Evolutionary conservation across 2,888 invertebrate genomes (phyloP).

Genomic region (Agonopterix subpropinquella): DNA sequence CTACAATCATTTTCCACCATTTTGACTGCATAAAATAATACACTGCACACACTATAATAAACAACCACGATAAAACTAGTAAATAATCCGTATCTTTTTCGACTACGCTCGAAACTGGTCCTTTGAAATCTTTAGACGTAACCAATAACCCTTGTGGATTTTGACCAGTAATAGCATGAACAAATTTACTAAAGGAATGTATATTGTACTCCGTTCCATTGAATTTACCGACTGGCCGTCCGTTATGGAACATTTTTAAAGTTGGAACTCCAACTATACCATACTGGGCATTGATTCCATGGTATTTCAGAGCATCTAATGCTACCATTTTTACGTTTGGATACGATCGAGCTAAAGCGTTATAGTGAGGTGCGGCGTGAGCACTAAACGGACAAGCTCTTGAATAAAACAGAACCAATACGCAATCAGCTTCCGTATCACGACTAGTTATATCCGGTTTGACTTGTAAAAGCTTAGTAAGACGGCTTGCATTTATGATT

Average conservation of each 20-base stretch:
- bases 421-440: slow-evolving; percentile 79
- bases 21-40: slow-evolving; percentile 86
- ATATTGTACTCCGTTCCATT: slow-evolving; percentile 89
- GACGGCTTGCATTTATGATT: slow-evolving; percentile 82
- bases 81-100: slow-evolving; percentile 87
- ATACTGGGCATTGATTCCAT: slow-evolving; percentile 91
- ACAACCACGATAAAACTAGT: slow-evolving; percentile 88
- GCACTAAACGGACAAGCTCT: slow-evolving; percentile 94
- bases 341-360: slow-evolving; percentile 91
- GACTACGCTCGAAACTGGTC: slow-evolving; percentile 87
- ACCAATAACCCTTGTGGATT: slow-evolving; percentile 79
- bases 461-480: slow-evolving; percentile 79
- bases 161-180: slow-evolving; percentile 84
- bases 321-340: slow-evolving; percentile 92
- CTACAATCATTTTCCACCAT: slow-evolving; percentile 87
- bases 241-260: slow-evolving; percentile 91
- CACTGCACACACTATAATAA: slow-evolving; percentile 83
- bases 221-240: slow-evolving; percentile 88
- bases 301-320: slow-evolving; percentile 87
- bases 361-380: slow-evolving; percentile 91
- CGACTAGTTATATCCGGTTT: slow-evolving; percentile 80
- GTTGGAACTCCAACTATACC: slow-evolving; percentile 95
- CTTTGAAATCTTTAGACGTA: slow-evolving; percentile 84
- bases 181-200: slow-evolving; percentile 85
- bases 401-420: slow-evolving; percentile 91